These are phyloP conservation scores for Egretta garzetta DNA, from an alignment of 2,113 vertebrate species.

Conservation along the genomic window DNA sequence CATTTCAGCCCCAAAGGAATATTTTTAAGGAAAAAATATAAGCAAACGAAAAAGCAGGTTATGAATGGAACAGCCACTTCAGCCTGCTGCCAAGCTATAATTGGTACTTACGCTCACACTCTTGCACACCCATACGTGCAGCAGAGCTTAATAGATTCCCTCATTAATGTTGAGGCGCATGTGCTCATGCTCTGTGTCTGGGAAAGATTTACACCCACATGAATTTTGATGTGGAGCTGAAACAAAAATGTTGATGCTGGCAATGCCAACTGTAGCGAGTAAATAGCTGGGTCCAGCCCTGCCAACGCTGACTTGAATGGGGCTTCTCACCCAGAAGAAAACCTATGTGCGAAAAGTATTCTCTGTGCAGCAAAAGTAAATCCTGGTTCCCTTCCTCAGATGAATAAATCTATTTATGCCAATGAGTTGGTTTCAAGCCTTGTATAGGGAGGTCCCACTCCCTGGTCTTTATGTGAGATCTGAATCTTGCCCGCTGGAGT, in stretches of 20 bases:
- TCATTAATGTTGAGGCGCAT: constrained; percentile 56
- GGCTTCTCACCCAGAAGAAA: constrained; percentile 54
- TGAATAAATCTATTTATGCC: not conserved
- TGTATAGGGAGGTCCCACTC: not conserved
- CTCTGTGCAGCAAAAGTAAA: constrained; percentile 19
- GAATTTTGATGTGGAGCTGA: constrained; percentile 65
- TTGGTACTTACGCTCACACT: constrained; percentile 5
- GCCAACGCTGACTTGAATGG: constrained; percentile 55
- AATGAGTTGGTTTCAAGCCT: not conserved
- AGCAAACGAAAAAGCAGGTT: not conserved
- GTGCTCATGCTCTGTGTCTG: constrained; percentile 44
- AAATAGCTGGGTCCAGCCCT: constrained; percentile 56
- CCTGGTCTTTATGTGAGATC: not conserved
- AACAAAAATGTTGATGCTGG: constrained; percentile 69
- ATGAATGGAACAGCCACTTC: not conserved
- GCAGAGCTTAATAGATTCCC: constrained; percentile 43
- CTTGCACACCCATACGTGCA: constrained; percentile 27
- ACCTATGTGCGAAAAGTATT: constrained; percentile 34
- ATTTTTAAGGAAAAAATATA: constrained; percentile 30
- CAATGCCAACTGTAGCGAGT: constrained; percentile 32
- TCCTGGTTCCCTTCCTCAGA: not conserved
- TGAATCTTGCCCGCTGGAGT: not conserved
- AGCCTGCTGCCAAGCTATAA: constrained; percentile 19
- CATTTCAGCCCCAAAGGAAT: not conserved
- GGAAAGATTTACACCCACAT: constrained; percentile 64